Evolutionary conservation across 2,797 vertebrate genomes (phyloP), one percentile per base, ranked within the genome.

Genomic region (Sebastes hubbsi): DNA sequence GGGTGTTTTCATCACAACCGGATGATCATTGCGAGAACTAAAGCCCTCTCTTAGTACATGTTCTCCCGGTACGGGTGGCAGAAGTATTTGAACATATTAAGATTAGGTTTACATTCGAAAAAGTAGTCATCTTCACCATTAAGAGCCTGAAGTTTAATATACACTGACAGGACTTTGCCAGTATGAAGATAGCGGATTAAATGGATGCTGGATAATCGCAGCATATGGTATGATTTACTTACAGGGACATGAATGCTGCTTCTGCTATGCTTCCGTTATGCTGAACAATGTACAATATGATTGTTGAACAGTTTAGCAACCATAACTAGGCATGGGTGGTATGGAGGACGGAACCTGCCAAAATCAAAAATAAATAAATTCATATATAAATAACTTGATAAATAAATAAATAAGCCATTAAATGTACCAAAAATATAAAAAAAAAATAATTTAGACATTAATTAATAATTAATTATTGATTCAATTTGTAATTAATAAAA

Each of bases 1-100:
- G 70, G 34, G 8, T 59, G 71, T 88, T 88, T 89, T 83, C 75
- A 83, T 91, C 83, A 81, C 30, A 78, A 71, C 61, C 32, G 56
- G 73, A 87, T 76, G 68, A 88, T 82, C 64, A 65, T 14, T 64
- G 54, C 14, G 56, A 52, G 76, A 74, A 75, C 71, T 54, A 72
- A 87, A 84, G 76, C 68, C 56, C 25, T 42, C 55, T 62, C 73
- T 80, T 49, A 66, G 59, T 18, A 62, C 69, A 60, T 84, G 79
- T 71, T 78, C 68, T 61, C 29, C 10, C 4, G 8, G 42, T 67
- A 59, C 5, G 10, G 20, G 2, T 69, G 67, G 59, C 65, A 74
- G 56, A 81, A 69, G 25, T 71, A 71, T 81, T 87, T 75, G 73
- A 75, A 73, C 77, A 74, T 74, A 86, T 89, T 84, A 80, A 80